These are phyloP conservation scores for Nebria ingens DNA, from an alignment of 1,140 invertebrate species.

Conservation along the genomic window DNA sequence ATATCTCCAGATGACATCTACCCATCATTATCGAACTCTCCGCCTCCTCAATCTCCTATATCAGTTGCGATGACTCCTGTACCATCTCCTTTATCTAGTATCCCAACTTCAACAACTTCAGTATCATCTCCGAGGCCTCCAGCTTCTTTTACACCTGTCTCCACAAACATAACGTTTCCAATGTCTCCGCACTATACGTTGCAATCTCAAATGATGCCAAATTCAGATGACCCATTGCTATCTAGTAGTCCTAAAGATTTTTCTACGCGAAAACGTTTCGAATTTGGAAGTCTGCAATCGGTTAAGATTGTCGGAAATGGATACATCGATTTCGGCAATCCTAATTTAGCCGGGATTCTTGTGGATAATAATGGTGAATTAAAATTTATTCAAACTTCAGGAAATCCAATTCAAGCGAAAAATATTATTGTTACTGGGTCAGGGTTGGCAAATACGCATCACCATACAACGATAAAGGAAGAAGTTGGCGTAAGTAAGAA, in stretches of 20 bases:
- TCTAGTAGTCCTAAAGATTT: conserved; percentile 75
- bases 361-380: conserved; percentile 54
- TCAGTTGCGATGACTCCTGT: conserved; percentile 45
- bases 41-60: conserved; percentile 46
- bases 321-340: conserved; percentile 44
- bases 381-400: conserved; percentile 45
- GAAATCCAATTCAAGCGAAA: conserved; percentile 31
- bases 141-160: conserved; percentile 34
- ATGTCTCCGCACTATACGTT: conserved; percentile 44
- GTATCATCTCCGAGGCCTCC: conserved; percentile 43
- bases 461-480: conserved; percentile 18
- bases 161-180: conserved; percentile 32
- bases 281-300: conserved; percentile 44
- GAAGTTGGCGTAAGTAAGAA: conserved; percentile 22
- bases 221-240: conserved; percentile 70
- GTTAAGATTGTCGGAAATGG: conserved; percentile 52
- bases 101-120: conserved; percentile 38
- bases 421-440: conserved; percentile 41
- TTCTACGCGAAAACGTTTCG: conserved; percentile 48
- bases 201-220: conserved; percentile 70
- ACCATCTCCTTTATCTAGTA: conserved; percentile 44
- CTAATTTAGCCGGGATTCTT: conserved; percentile 47
- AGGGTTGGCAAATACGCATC: conserved; percentile 29
- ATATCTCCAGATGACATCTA: conserved; percentile 48
- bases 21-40: conserved; percentile 49